Evolutionary conservation across 2,113 vertebrate genomes (phyloP), one percentile per base, ranked within the genome.

Genomic region (Varanus salvator): DNA sequence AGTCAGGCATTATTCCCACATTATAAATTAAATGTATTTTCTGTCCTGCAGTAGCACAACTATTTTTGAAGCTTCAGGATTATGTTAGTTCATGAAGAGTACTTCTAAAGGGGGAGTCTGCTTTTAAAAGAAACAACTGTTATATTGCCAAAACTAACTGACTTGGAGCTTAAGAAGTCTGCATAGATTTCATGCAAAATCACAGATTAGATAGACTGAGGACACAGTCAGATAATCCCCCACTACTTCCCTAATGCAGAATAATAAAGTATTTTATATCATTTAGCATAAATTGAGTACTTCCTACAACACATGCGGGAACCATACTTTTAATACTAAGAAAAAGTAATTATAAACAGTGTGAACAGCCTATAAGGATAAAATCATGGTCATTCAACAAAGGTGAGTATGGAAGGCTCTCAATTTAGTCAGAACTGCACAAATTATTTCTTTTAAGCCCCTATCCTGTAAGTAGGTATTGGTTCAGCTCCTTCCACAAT

Each of bases 81-180:
- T 68, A 12, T 1, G 25, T 80, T 80, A 84, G 54, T 80, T 77
- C 0, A 50, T 76, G 77, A 84, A 25, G 90, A 6, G 14, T 84
- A 34, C 48, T 84, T 31, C 86, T 68, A 66, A 90, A 92, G 85
- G 9, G 86, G 38, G 7, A 72, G 87, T 84, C 38, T 12, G 77
- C 11, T 81, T 89, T 92, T 60, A 87, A 81, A 82, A 93, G 29
- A 76, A 87, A 87, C 52, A 8, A 84, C 50, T 48, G 68, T 74
- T 80, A 19, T 77, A 23, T 80, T 74, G 69, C 77, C 0, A 2
- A 50, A 23, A 48, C 80, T 52, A 17, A 84, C 29, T 34, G 1
- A 89, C 12, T 27, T 86, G 64, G 74, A 29, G 87, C 11, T 90
- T 29, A 90, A 81, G 31, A 74, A 48, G 50, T 0, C 76, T 82